Conservation (phyloP, 2,113 vertebrate genomes). For the Dromiciops gliroides region DNA sequence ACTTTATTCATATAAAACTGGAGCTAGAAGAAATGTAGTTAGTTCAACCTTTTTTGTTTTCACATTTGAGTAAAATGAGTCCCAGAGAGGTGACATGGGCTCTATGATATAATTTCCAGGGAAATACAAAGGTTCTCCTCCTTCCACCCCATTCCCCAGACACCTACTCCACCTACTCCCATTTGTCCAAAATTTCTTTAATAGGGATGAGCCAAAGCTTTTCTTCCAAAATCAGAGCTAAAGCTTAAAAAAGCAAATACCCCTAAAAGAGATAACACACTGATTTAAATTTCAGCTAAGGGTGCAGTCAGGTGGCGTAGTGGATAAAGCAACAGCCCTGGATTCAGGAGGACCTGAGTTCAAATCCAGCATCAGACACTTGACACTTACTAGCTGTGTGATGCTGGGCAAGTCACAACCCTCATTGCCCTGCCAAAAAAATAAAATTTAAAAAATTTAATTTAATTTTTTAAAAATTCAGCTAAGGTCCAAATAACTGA, state of each 20-base stretch:
- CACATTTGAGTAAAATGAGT: neutral
- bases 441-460: too few species aligned
- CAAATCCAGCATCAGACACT: too few species aligned
- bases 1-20: neutral
- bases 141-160: neutral
- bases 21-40: neutral
- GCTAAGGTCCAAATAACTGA: slow-evolving; percentile 29
- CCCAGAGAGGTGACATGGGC: neutral
- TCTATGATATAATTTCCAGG: neutral
- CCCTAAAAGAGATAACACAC: neutral
- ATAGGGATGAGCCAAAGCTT: slow-evolving; percentile 48
- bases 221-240: slow-evolving; percentile 47
- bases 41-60: neutral
- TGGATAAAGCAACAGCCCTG: too few species aligned
- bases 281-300: slow-evolving; percentile 30
- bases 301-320: too few species aligned
- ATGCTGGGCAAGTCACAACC: too few species aligned
- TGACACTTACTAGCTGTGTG: too few species aligned
- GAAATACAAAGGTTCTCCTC: neutral
- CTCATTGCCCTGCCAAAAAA: too few species aligned
- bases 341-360: too few species aligned
- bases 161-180: slow-evolving; percentile 12
- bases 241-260: neutral
- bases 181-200: neutral
- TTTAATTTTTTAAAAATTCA: too few species aligned